phyloP scores from a whole-genome alignment of 37 sponge, comb jelly and placozoan species.

The Chondrilla cf. caribensis region DNA sequence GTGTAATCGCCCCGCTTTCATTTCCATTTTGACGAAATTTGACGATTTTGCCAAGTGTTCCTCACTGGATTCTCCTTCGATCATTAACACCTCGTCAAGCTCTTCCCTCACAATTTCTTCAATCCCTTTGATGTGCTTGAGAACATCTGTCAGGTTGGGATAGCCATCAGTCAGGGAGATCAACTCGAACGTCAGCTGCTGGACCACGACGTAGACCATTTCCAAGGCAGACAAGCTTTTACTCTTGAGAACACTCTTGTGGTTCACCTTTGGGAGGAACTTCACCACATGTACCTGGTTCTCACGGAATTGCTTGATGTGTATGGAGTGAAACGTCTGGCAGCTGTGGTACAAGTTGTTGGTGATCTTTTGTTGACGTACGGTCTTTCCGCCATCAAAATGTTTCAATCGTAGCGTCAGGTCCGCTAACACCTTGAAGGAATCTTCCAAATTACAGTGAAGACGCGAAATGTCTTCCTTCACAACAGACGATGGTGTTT shows the following conservation, averaged over 20 bases:
- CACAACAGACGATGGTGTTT: not conserved
- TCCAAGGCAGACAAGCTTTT: slow-evolving; percentile 34
- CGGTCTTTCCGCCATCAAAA: not conserved
- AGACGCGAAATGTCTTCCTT: not conserved
- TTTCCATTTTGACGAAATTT: not conserved
- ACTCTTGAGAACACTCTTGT: not conserved
- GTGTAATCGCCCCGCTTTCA: not conserved
- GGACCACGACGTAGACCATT: slow-evolving; percentile 28
- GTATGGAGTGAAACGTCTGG: slow-evolving; percentile 46
- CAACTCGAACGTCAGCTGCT: slow-evolving; percentile 46
- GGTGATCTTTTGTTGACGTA: slow-evolving; percentile 27
- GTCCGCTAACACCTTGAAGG: not conserved
- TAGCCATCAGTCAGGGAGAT: slow-evolving; percentile 23
- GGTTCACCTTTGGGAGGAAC: slow-evolving; percentile 30
- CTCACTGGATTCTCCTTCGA: not conserved
- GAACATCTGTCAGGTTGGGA: slow-evolving; percentile 9
- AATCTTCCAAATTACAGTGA: not conserved
- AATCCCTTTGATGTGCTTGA: slow-evolving; percentile 17
- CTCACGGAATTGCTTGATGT: slow-evolving; percentile 46
- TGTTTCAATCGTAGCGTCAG: not conserved
- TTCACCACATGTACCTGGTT: slow-evolving; percentile 13
- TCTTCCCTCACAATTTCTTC: slow-evolving; percentile 37
- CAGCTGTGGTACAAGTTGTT: slow-evolving; percentile 27
- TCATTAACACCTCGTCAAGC: not conserved
- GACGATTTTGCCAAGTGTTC: not conserved